phyloP scores from a whole-genome alignment of 2,113 vertebrate species.

The Chaenocephalus aceratus region DNA sequence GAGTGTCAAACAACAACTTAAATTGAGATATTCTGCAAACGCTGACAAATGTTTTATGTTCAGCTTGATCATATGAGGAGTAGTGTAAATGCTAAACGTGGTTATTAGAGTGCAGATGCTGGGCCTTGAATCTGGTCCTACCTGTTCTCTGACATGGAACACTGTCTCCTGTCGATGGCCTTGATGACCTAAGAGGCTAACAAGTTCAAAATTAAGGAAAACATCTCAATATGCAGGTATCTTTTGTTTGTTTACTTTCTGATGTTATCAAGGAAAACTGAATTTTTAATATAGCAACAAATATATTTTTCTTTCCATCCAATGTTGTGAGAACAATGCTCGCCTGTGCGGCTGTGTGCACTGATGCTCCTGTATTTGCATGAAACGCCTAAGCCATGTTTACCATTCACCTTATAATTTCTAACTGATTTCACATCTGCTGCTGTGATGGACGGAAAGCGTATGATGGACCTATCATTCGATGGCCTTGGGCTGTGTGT shows the following conservation, averaged over 20 bases:
- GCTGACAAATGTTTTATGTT: constrained; percentile 10
- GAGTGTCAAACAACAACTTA: constrained; percentile 23
- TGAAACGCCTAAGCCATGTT: constrained; percentile 28
- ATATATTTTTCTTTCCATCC: background rate
- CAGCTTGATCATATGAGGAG: background rate
- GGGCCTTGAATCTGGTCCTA: constrained; percentile 64
- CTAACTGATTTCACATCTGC: constrained; percentile 4
- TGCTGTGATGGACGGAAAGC: constrained; percentile 23
- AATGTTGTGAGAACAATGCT: constrained; percentile 24
- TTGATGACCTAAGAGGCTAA: constrained; percentile 50
- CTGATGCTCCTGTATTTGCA: constrained; percentile 39
- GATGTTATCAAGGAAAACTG: background rate
- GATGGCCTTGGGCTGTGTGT: constrained; percentile 21
- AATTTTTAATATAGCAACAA: constrained; percentile 3
- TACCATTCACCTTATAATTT: constrained; percentile 25
- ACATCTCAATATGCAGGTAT: constrained; percentile 15
- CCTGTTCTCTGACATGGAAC: constrained; percentile 67
- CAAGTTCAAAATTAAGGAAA: constrained; percentile 25
- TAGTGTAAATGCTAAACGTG: background rate
- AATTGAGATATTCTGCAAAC: constrained; percentile 9
- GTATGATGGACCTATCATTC: constrained; percentile 29
- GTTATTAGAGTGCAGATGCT: constrained; percentile 30
- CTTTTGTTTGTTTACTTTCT: background rate
- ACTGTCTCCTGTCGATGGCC: constrained; percentile 49
- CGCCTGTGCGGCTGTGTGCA: constrained; percentile 13